phyloP scores from a whole-genome alignment of 1,140 invertebrate species.

The Drosophila triauraria region DNA sequence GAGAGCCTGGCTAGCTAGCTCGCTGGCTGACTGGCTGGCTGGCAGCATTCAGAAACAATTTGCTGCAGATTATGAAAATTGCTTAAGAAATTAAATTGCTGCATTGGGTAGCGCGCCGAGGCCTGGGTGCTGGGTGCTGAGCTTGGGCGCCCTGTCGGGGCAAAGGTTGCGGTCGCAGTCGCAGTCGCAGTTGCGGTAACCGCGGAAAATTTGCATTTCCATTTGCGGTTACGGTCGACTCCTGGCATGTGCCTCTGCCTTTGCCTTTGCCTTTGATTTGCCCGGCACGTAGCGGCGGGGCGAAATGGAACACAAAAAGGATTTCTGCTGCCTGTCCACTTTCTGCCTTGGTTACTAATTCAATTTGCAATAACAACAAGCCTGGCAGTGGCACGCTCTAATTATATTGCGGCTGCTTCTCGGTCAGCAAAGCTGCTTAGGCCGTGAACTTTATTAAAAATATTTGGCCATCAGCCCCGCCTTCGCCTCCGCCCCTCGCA shows the following conservation, averaged over 20 bases:
- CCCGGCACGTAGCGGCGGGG: constrained; percentile 45
- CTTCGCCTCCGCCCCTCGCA: constrained; percentile 1
- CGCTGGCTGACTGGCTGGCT: constrained; percentile 29
- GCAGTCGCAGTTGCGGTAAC: constrained; percentile 67
- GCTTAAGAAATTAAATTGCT: constrained; percentile 85
- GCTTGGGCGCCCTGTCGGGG: background rate
- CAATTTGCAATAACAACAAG: constrained; percentile 79
- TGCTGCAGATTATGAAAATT: constrained; percentile 84
- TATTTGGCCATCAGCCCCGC: constrained; percentile 58
- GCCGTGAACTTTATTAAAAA: constrained; percentile 80
- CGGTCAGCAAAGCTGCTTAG: constrained; percentile 76
- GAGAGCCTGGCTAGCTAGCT: constrained; percentile 40
- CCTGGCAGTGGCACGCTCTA: constrained; percentile 57
- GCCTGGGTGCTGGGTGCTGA: background rate
- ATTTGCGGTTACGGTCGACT: constrained; percentile 67
- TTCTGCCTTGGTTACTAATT: constrained; percentile 75
- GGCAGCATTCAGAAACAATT: constrained; percentile 84
- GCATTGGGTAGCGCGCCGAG: constrained; percentile 51
- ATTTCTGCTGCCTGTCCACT: constrained; percentile 71
- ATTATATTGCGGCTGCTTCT: constrained; percentile 67
- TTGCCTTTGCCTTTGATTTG: constrained; percentile 66
- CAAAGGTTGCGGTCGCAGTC: constrained; percentile 65
- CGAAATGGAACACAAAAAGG: constrained; percentile 59
- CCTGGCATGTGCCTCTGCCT: constrained; percentile 17
- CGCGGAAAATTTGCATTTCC: constrained; percentile 77